Base-by-base conservation (phyloP, 2,888 invertebrate species). In the Caenorhabditis macrosperma region DNA sequence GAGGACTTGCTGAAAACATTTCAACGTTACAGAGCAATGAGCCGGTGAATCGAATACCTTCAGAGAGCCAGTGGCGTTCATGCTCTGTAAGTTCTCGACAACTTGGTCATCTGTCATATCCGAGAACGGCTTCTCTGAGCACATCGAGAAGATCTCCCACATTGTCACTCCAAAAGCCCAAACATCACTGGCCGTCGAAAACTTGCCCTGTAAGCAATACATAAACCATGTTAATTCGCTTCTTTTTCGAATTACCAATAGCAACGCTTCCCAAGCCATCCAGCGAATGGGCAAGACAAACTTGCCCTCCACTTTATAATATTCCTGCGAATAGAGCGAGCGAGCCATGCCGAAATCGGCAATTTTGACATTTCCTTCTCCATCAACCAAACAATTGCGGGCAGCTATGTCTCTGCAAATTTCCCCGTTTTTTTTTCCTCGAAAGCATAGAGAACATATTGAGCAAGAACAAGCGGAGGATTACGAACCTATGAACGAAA, bases 111-210 rank as follows among this genome's bases (percentile, higher is more conserved):
- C 95, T 10, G 93, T 93, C 82, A 95, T 91, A 78, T 94, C 93
- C 69, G 94, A 94, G 91, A 94, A 95, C 0, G 96, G 96, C 77
- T 94, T 93, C 63, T 94, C 93, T 57, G 94, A 93, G 85, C 95
- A 95, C 67, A 94, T 92, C 10, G 94, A 94, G 88, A 95, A 93
- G 75, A 96, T 94, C 92, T 96, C 96, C 94, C 95, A 95, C 57
- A 96, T 92, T 0, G 95, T 95, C 22, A 96, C 95, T 0, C 94
- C 96, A 91, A 95, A 96, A 15, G 95, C 94, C 95, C 96, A 96
- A 0, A 95, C 95, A 91, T 96, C 96, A 89, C 95, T 94, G 91
- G 95, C 95, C 60, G 94, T 94, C 38, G 94, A 95, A 91, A 95
- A 95, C 91, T 94, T 94, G 63, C 94, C 94, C 95, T 96, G 91